Evolutionary conservation across 2,888 invertebrate genomes (phyloP).

Genomic region (Plebejus argus): DNA sequence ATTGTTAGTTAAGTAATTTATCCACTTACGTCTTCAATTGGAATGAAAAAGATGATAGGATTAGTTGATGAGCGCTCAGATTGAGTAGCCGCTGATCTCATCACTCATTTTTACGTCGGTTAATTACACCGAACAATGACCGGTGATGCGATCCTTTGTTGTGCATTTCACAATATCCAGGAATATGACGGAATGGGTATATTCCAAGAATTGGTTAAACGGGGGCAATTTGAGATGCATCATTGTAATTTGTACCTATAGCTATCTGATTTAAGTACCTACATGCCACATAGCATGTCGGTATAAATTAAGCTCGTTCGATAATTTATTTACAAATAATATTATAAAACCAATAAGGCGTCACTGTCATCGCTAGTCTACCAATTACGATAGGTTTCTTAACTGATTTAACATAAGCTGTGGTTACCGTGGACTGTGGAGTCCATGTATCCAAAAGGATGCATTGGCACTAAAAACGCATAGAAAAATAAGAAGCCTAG

Average conservation of each 20-base stretch:
- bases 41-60: constrained; percentile 38
- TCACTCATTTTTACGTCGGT: constrained; percentile 54
- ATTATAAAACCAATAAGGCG: no score
- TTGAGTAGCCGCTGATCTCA: constrained; percentile 64
- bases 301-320: no score
- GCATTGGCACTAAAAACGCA: no score
- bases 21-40: neutral
- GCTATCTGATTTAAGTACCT: neutral
- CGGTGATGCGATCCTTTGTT: constrained; percentile 46
- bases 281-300: no score
- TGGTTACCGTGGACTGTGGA: no score
- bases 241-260: neutral
- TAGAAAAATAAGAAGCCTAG: no score
- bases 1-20: no score
- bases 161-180: constrained; percentile 33
- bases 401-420: no score
- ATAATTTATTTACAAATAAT: no score
- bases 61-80: constrained; percentile 51
- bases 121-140: constrained; percentile 48
- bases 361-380: no score
- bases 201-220: neutral
- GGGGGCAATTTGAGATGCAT: neutral
- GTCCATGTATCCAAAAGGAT: no score
- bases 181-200: constrained; percentile 22
- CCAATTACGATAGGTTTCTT: no score